Conservation (phyloP, 2,797 vertebrate species). For the Clarias laeviceps region DNA sequence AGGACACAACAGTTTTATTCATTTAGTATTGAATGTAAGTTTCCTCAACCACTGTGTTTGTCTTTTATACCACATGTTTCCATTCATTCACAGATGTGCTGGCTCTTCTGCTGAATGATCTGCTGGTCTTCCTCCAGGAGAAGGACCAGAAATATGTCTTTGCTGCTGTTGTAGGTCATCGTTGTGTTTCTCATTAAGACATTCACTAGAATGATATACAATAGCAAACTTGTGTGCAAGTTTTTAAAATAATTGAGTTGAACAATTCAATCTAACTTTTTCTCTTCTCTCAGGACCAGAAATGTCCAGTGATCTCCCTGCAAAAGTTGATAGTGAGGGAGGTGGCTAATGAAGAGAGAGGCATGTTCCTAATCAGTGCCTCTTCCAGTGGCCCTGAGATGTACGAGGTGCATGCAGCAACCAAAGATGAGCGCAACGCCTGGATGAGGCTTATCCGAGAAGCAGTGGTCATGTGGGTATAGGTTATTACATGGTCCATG, state of each 20-base stretch:
- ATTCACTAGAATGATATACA: neutral
- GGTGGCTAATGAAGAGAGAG: conserved; percentile 93
- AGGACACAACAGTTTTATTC: too few relatives aligned
- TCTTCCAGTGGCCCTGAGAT: conserved; percentile 92
- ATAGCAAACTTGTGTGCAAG: neutral
- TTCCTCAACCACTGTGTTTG: neutral
- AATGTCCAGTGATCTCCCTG: conserved; percentile 90
- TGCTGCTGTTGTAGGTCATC: conserved; percentile 86
- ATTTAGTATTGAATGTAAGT: too few relatives aligned
- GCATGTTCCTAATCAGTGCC: conserved; percentile 95
- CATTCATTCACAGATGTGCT: conserved; percentile 80
- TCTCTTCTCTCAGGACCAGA: conserved; percentile 83
- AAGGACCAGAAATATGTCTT: conserved; percentile 97
- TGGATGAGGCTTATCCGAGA: conserved; percentile 95
- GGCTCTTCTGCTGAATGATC: conserved; percentile 88
- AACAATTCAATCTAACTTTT: neutral
- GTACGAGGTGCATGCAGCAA: conserved; percentile 91
- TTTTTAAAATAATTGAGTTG: neutral
- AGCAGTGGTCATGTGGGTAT: conserved; percentile 85
- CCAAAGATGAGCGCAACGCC: conserved; percentile 89
- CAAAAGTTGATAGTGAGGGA: conserved; percentile 96
- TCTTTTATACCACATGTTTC: neutral
- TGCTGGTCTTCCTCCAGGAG: conserved; percentile 92
- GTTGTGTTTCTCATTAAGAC: neutral
- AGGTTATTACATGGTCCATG: neutral